Percentiles rank a stretch among this genome's conserved stretches.
Conservation (phyloP, 1,140 invertebrate genomes). For the Drosophila tropicalis region DNA sequence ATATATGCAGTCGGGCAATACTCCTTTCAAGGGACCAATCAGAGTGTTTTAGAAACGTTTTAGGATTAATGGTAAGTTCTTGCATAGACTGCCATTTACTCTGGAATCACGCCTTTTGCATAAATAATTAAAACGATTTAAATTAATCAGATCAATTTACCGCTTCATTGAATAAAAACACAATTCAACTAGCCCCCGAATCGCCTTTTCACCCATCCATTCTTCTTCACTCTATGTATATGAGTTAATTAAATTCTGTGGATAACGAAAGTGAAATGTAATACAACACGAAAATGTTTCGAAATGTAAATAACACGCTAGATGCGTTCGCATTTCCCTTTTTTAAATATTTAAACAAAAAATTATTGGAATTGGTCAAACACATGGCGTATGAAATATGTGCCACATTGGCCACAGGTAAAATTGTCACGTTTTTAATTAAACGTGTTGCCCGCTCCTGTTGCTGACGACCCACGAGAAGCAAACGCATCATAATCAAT, state of each 20-base stretch:
- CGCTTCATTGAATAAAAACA: slow-evolving; percentile 50
- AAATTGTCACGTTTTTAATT: slow-evolving; percentile 81
- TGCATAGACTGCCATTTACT: too few species aligned
- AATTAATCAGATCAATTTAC: slow-evolving; percentile 56
- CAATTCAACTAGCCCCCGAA: not conserved
- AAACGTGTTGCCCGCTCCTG: slow-evolving; percentile 40
- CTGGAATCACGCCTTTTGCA: slow-evolving; percentile 1
- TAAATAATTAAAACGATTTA: slow-evolving; percentile 17
- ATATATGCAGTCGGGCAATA: not conserved
- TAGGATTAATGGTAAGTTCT: slow-evolving; percentile 20
- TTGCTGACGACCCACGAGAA: slow-evolving; percentile 18
- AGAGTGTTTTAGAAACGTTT: not conserved
- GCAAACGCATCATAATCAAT: slow-evolving; percentile 52
- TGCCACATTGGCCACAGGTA: slow-evolving; percentile 63
- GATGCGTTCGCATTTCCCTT: slow-evolving; percentile 28
- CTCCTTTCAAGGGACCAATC: not conserved
- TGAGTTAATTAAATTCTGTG: slow-evolving; percentile 75
- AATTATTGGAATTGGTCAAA: slow-evolving; percentile 16
- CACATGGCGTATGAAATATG: slow-evolving; percentile 74
- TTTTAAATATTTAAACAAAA: slow-evolving; percentile 55
- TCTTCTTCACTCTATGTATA: too few species aligned
- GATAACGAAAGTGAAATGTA: slow-evolving; percentile 69
- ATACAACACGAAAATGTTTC: slow-evolving; percentile 54
- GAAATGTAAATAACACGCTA: slow-evolving; percentile 60
- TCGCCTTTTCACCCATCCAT: not conserved